phyloP scores from a whole-genome alignment of 1,140 invertebrate species.

The Dolichoris vasculosae region DNA sequence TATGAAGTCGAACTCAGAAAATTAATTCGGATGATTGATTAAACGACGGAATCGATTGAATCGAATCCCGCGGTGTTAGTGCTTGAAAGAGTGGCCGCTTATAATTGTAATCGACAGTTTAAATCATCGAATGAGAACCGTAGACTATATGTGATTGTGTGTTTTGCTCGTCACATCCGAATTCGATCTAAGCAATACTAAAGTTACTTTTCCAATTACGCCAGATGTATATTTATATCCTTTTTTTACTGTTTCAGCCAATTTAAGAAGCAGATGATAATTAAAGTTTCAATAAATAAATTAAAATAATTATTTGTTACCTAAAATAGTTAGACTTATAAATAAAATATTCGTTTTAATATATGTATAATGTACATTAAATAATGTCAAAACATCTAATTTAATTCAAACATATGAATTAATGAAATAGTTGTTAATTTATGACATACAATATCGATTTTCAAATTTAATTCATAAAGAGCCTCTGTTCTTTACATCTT shows the following conservation, averaged over 20 bases:
- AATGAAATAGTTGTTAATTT: too few relatives aligned
- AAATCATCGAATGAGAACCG: constrained; percentile 4
- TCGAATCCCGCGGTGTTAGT: neutral
- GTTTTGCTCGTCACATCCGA: neutral
- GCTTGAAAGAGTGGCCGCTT: neutral
- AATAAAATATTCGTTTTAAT: too few relatives aligned
- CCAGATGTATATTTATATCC: neutral
- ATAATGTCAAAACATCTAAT: too few relatives aligned
- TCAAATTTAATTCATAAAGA: too few relatives aligned
- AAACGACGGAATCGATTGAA: neutral
- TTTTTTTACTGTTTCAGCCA: constrained; percentile 16
- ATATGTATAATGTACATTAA: too few relatives aligned
- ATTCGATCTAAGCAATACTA: constrained; percentile 11
- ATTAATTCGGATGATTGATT: constrained; percentile 37
- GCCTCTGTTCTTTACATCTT: too few relatives aligned
- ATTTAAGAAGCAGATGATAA: neutral
- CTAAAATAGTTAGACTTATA: too few relatives aligned
- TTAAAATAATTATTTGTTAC: too few relatives aligned
- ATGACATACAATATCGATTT: too few relatives aligned
- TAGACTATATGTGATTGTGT: neutral
- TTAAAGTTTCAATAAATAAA: neutral
- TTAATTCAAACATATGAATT: too few relatives aligned
- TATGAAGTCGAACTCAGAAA: neutral
- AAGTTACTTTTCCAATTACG: constrained; percentile 32
- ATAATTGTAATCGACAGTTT: constrained; percentile 40